Base-by-base conservation (phyloP, 2,113 vertebrate genomes). In the Charina bottae region DNA sequence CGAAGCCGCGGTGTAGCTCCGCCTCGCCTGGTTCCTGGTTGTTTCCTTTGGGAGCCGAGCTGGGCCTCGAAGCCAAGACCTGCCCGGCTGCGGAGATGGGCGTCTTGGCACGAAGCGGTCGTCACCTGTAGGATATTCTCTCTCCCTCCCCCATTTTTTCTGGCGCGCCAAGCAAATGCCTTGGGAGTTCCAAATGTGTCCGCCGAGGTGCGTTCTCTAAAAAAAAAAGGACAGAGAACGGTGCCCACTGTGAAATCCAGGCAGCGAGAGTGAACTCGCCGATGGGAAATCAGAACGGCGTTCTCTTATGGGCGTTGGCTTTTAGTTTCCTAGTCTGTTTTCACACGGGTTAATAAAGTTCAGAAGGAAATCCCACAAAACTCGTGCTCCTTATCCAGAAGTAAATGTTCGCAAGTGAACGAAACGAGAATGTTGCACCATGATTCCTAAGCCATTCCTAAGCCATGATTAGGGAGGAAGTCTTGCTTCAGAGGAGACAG, bases 121-220 rank as follows among this genome's bases (percentile, higher is more conserved):
- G 72, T 94, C 94, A 94, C 95, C 95, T 94, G 95, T 90, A 64
- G 93, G 78, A 21, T 3, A 1, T 4, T 10, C 28, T 55, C 4
- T 0, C 55, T 4, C 7, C n/a, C 55, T 21, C 28, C 4, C 88
- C 11, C 26, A 3, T 78, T 58, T 59, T 37, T 23, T 58, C 90
- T n/a, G 2, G 2, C 1, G 11, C 26, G 21, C 15, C 88, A 23
- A 83, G 26, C 89, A 54, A 28, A 10, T 46, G 26, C 23, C 64
- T 26, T 13, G 9, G 12, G 37, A 42, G 17, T 46, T 89, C 53
- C 84, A 49, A 23, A 6, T 56, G 17, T 10, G 0, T 1, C 49
- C 26, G 28, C 86, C 92, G n/a, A 78, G 19, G 19, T 56, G 49
- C 60, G 37, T n/a, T 12, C 17, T 21, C 17, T 37, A 58, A 2